Conservation (phyloP, 2,113 vertebrate genomes). For the Gallinago media region DNA sequence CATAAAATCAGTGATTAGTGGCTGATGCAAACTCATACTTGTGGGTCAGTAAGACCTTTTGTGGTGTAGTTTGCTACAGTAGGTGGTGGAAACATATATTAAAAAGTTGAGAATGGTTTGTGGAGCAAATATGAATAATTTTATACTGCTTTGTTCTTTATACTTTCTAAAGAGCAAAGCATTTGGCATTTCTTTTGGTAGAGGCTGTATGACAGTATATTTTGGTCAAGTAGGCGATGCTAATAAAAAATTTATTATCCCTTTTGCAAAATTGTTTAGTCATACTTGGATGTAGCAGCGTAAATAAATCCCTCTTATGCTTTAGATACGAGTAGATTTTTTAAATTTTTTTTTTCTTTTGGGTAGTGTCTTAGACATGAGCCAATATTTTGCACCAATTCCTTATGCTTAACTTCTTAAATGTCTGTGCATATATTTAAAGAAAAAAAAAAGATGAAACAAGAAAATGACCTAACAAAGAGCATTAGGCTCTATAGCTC, state of each 20-base stretch:
- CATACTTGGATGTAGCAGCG: neutral
- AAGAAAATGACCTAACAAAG: rapidly evolving
- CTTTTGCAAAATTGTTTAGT: neutral
- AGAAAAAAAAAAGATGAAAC: neutral
- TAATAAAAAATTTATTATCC: neutral
- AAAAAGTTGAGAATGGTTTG: neutral
- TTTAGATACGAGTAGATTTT: neutral
- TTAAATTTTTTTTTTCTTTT: neutral
- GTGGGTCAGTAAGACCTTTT: neutral
- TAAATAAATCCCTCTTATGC: neutral
- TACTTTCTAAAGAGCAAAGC: neutral
- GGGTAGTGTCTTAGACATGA: neutral
- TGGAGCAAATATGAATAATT: neutral
- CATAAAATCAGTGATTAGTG: neutral
- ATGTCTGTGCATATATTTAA: neutral
- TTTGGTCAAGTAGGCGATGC: neutral
- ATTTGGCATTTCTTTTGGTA: neutral
- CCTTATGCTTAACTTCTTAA: neutral
- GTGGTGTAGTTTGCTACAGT: neutral
- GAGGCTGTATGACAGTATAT: neutral
- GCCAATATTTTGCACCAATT: neutral
- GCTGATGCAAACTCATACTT: neutral
- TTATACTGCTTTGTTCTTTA: neutral
- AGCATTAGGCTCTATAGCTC: neutral
- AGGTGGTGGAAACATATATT: neutral